Base-by-base conservation (phyloP, 35 echinoderm and acorn worm genomes). In the Acanthaster planci region DNA sequence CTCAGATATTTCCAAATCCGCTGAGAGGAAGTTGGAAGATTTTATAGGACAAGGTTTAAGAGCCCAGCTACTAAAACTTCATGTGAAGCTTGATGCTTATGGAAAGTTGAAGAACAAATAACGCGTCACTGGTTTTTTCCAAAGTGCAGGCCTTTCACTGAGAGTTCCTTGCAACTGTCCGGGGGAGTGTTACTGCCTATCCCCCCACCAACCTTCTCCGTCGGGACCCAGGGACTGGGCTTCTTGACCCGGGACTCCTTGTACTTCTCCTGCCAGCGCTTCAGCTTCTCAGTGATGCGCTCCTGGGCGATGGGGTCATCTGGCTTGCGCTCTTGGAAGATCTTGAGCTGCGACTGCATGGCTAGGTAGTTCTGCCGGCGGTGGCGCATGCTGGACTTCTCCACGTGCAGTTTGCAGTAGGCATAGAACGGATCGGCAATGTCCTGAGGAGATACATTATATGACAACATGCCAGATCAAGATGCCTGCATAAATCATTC, bases 351-450 rank as follows among this genome's bases (percentile, higher is more conserved):
- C 27, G 92, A 88, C 54, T 99, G 96, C 76, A 99, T 77, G 35
- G 92, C 95, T 39, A 99, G 76, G 78, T 86, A 99, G 81, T 99
- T 93, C 78, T 99, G 96, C 5, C 92, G 88, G 57, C 93, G 91
- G 75, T 89, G 75, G 51, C 92, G 87, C 60, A 93, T 90, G 36
- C 81, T 94, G 35, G 32, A 52, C 75, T 99, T 99, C 40, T 99
- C 96, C 18, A 91, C 96, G 56, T 99, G 96, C 0, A 99, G 78
- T 57, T 99, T 99, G 80, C 96, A 99, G 89, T 99, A 99, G 0
- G 96, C 92, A 58, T 99, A 99, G 75, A 99, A 99, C 21, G 96
- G 96, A 64, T 99, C 96, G 17, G 96, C 96, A 52, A 99, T 99
- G 81, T 94, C 92, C 96, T 99, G 86, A 6, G 42, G 42, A 12